These are phyloP conservation scores for Emys orbicularis DNA, from an alignment of 2,797 vertebrate genomes.

Conservation along the genomic window DNA sequence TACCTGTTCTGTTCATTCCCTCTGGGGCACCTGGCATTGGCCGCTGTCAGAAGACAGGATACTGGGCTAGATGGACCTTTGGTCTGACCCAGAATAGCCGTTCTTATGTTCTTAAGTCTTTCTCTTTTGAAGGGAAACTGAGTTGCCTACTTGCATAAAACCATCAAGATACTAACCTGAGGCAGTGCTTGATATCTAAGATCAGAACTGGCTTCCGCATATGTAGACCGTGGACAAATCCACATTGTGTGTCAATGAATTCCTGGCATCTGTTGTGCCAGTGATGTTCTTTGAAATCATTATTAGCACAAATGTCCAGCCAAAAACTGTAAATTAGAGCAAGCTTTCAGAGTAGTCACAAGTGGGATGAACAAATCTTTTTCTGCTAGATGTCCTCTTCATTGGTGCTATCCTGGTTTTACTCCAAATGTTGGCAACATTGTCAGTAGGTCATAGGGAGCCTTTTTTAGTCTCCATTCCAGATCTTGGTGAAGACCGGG, in stretches of 20 bases:
- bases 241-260: background rate
- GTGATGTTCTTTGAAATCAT: background rate
- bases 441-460: background rate
- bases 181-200: background rate
- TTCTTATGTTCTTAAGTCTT: background rate
- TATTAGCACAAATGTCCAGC: background rate
- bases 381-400: background rate
- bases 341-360: background rate
- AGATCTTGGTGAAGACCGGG: background rate
- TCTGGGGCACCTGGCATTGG: too few relatives aligned
- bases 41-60: too few relatives aligned
- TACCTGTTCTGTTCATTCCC: background rate
- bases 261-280: background rate
- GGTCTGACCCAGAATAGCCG: too few relatives aligned
- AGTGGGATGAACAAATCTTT: background rate
- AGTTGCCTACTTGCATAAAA: background rate
- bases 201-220: background rate
- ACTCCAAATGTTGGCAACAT: background rate
- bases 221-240: background rate
- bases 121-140: background rate
- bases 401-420: conserved; percentile 1
- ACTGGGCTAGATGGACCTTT: too few relatives aligned
- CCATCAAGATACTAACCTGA: fast-evolving
- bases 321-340: background rate
- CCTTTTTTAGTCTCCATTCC: background rate